Evolutionary conservation across 2,113 vertebrate species (phyloP), one percentile per base, ranked within the genome.

Genomic region (Gallinago media): DNA sequence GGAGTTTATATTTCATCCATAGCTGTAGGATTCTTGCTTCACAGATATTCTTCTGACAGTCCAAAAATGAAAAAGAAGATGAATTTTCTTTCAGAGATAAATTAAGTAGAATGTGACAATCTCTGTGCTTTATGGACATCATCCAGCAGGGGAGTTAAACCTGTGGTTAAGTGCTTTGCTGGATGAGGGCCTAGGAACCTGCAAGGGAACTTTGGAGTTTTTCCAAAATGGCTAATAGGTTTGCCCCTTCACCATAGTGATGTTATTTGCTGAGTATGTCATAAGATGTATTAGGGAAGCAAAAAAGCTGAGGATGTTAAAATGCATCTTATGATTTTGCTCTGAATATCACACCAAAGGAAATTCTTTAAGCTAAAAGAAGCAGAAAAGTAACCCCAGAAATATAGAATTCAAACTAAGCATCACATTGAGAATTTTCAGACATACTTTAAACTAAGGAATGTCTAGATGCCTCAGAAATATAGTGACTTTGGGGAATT

Each of bases 141-240:
- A 71, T 76, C 38, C 63, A 89, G 38, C 20, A 71, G 11, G 16
- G 40, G 49, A 66, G 56, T 80, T 85, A 92, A 92, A 88, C 23
- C 47, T 77, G 13, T 52, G 32, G 81, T 85, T 89, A 95, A 95
- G 76, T 95, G 81, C 22, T 89, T 89, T 95, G 47, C 32, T 95
- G 89, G 89, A 92, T 82, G n/a, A 92, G 18, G 59, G 71, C 76
- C 76, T 77, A 77, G 59, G 12, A 77, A 67, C 9, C 10, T 58
- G 5, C 21, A 8, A 89, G 36, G 22, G 36, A 12, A 72, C 36
- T 62, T 36, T 61, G 81, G 59, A 73, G 3, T 12, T 63, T 58
- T 73, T 86, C 90, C 59, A 58, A 82, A 77, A 50, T 2, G 3
- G 18, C 5, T 86, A 59, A 85, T 72, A 62, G 4, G 3, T 77